Conservation (phyloP, 2,888 invertebrate genomes). For the Heliconius aoede region DNA sequence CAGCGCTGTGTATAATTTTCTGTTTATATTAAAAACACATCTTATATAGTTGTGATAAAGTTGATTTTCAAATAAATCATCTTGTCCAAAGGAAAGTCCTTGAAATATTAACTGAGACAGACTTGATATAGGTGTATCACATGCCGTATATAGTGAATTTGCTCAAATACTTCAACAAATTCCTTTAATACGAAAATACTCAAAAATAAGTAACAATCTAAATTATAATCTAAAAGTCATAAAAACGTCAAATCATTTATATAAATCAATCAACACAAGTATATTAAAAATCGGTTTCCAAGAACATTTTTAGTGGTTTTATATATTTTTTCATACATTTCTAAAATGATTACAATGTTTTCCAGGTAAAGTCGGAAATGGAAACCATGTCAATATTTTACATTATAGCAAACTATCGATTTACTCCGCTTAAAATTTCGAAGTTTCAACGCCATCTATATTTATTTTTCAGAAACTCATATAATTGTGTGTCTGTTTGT, state of each 20-base stretch:
- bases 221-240: not conserved
- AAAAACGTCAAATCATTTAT: not conserved
- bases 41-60: slow-evolving; percentile 51
- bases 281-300: not conserved
- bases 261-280: not conserved
- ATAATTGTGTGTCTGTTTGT: slow-evolving; percentile 40
- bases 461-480: slow-evolving; percentile 51
- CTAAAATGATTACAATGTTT: not conserved
- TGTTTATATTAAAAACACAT: slow-evolving; percentile 53
- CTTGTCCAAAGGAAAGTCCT: slow-evolving; percentile 61
- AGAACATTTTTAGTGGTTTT: not conserved
- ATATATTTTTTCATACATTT: not conserved
- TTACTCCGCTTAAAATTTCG: slow-evolving; percentile 51
- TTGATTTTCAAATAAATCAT: slow-evolving; percentile 52
- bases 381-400: not conserved
- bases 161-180: slow-evolving; percentile 40
- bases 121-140: slow-evolving; percentile 66
- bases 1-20: slow-evolving; percentile 61
- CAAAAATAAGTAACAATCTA: not conserved
- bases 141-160: slow-evolving; percentile 50
- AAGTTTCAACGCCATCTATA: slow-evolving; percentile 58
- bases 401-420: slow-evolving; percentile 41
- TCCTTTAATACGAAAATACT: not conserved
- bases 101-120: slow-evolving; percentile 69
- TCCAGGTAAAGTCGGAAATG: not conserved